These are phyloP conservation scores for Mylabris sibirica DNA, from an alignment of 2,888 invertebrate genomes.

Conservation along the genomic window DNA sequence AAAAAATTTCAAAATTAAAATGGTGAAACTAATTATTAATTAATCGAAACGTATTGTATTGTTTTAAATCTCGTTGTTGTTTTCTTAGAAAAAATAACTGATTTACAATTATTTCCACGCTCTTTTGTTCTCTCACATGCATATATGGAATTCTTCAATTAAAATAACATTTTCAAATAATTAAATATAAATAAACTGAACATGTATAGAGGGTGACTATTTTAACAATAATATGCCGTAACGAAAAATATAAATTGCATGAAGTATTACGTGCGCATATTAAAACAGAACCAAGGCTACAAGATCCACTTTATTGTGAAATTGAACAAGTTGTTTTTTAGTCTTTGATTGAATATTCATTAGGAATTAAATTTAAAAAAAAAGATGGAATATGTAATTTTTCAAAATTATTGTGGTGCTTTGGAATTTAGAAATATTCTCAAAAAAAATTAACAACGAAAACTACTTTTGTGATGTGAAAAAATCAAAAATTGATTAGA, in stretches of 20 bases:
- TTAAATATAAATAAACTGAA: not conserved
- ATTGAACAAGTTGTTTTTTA: no score
- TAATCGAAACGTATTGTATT: not conserved
- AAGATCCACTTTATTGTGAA: no score
- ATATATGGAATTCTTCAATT: slow-evolving; percentile 8
- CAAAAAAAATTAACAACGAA: no score
- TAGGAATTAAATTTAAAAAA: no score
- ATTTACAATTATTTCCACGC: slow-evolving; percentile 2
- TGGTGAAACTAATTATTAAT: no score
- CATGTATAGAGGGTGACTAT: not conserved
- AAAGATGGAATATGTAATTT: no score
- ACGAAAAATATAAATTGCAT: slow-evolving; percentile 1
- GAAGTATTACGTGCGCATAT: not conserved
- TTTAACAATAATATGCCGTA: slow-evolving; percentile 2
- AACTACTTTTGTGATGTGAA: no score
- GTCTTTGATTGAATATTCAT: no score
- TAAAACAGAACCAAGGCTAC: not conserved
- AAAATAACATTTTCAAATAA: not conserved
- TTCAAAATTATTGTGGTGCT: no score
- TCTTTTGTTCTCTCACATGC: slow-evolving; percentile 3
- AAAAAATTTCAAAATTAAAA: no score
- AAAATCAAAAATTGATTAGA: no score
- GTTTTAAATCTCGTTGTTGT: not conserved
- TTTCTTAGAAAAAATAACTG: not conserved
- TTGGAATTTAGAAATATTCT: no score